Base-by-base conservation (phyloP, 2,888 invertebrate species). In the Leptarthrus brevirostris region DNA sequence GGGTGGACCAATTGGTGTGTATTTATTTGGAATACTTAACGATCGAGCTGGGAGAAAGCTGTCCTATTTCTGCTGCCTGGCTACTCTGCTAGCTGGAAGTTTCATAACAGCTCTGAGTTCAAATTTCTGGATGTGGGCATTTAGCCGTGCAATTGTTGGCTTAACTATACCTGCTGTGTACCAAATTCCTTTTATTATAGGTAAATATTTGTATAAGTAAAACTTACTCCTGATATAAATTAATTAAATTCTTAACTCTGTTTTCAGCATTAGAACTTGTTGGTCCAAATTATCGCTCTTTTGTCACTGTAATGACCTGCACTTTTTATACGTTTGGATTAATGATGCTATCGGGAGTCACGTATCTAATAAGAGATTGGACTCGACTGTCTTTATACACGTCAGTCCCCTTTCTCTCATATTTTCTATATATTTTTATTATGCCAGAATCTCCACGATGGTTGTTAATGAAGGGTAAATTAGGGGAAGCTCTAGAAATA, bases 121-220 rank as follows among this genome's bases (percentile, higher is more conserved):
- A 53, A 88, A 91, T 80, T 95, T 93, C 82, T 93, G 93, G 92
- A 89, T 89, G 77, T 96, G 96, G 94, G 90, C 93, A 1, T 86
- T 89, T 2, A 93, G 93, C 79, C 88, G 96, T 76, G 87, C 91
- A 16, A 87, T 95, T 58, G 95, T 96, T n/a, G 97, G 97, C 2
- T 85, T 95, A 4, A 95, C 96, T 0, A 93, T 96, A 80, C 96
- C 96, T 2, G 96, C 96, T 0, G 91, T 96, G 47, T 96, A 96
- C 84, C 95, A 96, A 86, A 96, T 96, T 84, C 96, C 97, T 0
- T 96, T 96, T 82, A 96, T 96, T 75, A 95, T 97, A 81, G 94
- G 96, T 96, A 86, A 89, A 91, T n/a, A n/a, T n/a, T 88, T 81
- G 20, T 24, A 16, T 44, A 44, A 24, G n/a, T 14, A 26, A n/a